Conservation (phyloP, 2,888 invertebrate genomes). For the Heteromyza rotundicornis region DNA sequence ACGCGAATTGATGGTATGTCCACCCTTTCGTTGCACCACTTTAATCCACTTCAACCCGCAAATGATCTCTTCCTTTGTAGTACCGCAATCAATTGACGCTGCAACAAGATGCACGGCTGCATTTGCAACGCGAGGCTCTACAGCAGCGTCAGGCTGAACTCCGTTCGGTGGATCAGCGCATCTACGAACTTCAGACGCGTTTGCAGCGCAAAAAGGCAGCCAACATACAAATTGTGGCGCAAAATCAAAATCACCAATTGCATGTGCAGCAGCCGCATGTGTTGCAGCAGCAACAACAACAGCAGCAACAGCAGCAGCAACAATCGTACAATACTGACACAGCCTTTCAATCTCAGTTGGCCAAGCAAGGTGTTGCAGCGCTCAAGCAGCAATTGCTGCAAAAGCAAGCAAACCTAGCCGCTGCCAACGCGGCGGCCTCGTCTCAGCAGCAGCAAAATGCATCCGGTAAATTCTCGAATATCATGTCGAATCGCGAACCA, state of each 20-base stretch:
- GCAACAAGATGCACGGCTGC: conserved; percentile 89
- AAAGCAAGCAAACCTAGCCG: conserved; percentile 48
- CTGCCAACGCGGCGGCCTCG: conserved; percentile 34
- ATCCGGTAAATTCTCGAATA: conserved; percentile 41
- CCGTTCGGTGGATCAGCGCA: conserved; percentile 88
- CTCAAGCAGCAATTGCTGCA: conserved; percentile 53
- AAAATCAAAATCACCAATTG: conserved; percentile 46
- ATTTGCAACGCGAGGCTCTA: conserved; percentile 86
- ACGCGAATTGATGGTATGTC: conserved; percentile 86
- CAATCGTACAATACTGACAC: conserved; percentile 27
- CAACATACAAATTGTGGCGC: conserved; percentile 72
- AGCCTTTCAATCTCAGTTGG: conserved; percentile 27
- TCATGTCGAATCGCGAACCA: conserved; percentile 46
- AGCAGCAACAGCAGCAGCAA: conserved; percentile 37
- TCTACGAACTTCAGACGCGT: conserved; percentile 91
- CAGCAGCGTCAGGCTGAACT: conserved; percentile 90
- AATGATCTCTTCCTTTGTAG: conserved; percentile 65
- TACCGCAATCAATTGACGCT: conserved; percentile 96
- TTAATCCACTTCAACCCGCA: background rate
- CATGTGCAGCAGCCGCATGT: conserved; percentile 33
- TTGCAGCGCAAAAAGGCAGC: conserved; percentile 86
- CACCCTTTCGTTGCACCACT: background rate
- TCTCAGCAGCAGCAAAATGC: conserved; percentile 28
- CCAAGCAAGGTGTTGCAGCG: conserved; percentile 49
- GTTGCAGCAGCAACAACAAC: conserved; percentile 33